Evolutionary conservation across 2,113 vertebrate species (phyloP), one percentile per base, ranked within the genome.

Genomic region (Anoplopoma fimbria): DNA sequence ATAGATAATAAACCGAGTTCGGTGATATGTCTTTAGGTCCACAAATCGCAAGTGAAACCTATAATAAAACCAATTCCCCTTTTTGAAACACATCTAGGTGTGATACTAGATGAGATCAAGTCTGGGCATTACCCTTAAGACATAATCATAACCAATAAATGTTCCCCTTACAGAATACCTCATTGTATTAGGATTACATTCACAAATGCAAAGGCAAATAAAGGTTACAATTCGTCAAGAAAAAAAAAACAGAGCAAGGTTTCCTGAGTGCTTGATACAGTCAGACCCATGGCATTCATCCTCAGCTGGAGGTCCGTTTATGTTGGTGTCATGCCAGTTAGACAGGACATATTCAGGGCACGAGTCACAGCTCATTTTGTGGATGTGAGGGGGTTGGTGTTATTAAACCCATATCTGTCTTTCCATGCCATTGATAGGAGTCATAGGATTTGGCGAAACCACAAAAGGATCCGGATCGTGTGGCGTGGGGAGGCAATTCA

Each of bases 321-420:
- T 62, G 63, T 82, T 90, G 86, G 86, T 92, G 90, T 89, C 89
- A 84, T 84, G 89, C 85, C 84, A 85, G n/a, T 64, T n/a, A 85
- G 79, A 89, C 87, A 81, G 92, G 90, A 90, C 92, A 91, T 94
- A 78, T 90, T 93, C 92, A 51, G 79, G 82, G 86, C 64, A 79
- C 83, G 69, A 94, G 93, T 94, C 94, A 95, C 84, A 3, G 19
- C 81, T 84, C 81, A 80, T 87, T 82, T 42, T 61, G 42, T 34
- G 63, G 86, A 71, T 74, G 75, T 72, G 78, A 77, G 73, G 81
- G 71, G 63, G 67, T 21, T 74, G 84, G 75, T 55, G 33, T 65
- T 85, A 79, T 88, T 88, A 74, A 85, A 69, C 82, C n/a, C n/a
- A n/a, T n/a, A n/a, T n/a, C n/a, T n/a, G n/a, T n/a, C n/a, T n/a